Conservation (phyloP, 2,797 vertebrate genomes). For the Mionectes olivaceus region DNA sequence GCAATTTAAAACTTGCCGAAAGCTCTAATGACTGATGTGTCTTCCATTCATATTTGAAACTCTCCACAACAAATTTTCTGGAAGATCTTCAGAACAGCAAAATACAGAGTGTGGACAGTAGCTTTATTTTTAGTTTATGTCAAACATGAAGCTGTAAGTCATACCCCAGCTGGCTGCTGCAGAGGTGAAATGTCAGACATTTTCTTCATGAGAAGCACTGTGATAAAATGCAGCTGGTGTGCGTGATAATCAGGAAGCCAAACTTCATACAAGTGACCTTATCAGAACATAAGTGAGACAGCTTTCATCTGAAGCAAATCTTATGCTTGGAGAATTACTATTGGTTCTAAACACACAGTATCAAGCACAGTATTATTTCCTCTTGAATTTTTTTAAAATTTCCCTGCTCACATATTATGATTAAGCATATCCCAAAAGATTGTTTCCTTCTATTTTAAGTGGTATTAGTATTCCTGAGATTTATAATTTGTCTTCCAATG, state of each 20-base stretch:
- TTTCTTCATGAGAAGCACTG: neutral
- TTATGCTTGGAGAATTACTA: neutral
- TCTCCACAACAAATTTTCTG: neutral
- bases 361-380: neutral
- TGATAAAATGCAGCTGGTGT: neutral
- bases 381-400: neutral
- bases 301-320: neutral
- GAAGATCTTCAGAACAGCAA: neutral
- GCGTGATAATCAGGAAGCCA: neutral
- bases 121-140: neutral
- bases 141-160: neutral
- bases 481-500: neutral
- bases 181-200: neutral
- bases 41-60: neutral
- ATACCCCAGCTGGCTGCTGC: neutral
- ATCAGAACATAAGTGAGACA: neutral
- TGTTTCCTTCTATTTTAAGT: neutral
- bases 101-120: neutral
- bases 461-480: neutral
- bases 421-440: neutral
- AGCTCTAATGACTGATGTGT: neutral
- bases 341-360: neutral
- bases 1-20: neutral
- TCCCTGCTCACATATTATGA: neutral
- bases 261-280: neutral